Evolutionary conservation across 2,113 vertebrate genomes (phyloP), one percentile per base, ranked within the genome.

Genomic region (Laticauda laticaudata): DNA sequence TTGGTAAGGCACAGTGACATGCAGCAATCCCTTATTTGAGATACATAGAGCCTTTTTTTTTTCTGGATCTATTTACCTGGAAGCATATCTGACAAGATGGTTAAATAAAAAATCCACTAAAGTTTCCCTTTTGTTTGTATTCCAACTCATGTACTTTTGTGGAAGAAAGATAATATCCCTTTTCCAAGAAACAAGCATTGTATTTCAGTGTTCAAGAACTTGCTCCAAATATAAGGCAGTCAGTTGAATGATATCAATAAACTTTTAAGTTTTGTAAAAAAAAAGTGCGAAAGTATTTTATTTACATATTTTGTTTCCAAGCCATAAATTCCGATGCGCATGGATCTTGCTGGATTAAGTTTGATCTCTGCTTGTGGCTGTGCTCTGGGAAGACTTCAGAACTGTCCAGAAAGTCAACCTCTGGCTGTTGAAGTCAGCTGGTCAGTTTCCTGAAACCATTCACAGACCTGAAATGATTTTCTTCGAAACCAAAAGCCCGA

Each of bases 161-260:
- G 75, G 75, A 43, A 39, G 75, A 43, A 81, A 81, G 18, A 43
- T 9, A 81, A 81, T 43, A 43, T 43, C 18, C 2, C 75, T 81
- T 81, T 81, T 21, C 34, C 75, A 81, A 81, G 75, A 81, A 81
- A 43, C 75, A 81, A 23, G 75, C 75, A 23, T 95, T 95, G 94
- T 95, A 69, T 94, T 9, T 56, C 95, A 95, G 94, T 95, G 87
- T 95, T 95, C 86, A 94, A 92, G 91, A 96, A 96, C 59, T 95
- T 94, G 57, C 93, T 85, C 69, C 69, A 81, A 81, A 43, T 81
- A 81, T 95, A 34, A 95, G 55, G 89, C 94, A 64, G 93, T 91
- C 93, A 94, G 94, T 95, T 95, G 96, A 93, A 95, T 93, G 90
- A 59, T 93, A 94, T 96, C 93, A 95, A 95, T 95, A 96, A 96